Evolutionary conservation across 1,140 invertebrate genomes (phyloP), one percentile per base, ranked within the genome.

Genomic region (Drosophila navojoa): DNA sequence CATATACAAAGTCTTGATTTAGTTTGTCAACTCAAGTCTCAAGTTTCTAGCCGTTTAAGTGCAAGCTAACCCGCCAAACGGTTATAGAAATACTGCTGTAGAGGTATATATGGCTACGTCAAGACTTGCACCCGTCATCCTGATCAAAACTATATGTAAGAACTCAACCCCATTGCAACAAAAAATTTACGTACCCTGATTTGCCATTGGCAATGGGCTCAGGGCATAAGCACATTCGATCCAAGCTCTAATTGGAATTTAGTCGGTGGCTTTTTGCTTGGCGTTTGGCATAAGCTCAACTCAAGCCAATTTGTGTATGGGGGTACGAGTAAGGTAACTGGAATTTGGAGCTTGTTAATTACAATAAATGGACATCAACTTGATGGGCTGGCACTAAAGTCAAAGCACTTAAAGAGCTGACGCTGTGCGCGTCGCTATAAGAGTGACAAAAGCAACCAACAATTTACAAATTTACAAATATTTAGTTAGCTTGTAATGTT

Each of bases 211-310:
- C 6, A 32, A 32, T 32, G 29, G 1, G 6, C 10, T 9, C 7
- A 35, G 32, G 32, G 7, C 10, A 35, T 35, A 11, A 11, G 19
- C 16, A 7, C 7, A 9, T 7, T 16, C 42, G 62, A 77, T 71
- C 76, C 55, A 78, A 7, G 72, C 47, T 68, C 58, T 58, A 52
- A 80, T 81, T 76, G 77, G 79, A 79, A 79, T 79, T 68, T 25
- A 49, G 25, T 55, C 53, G 35, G 60, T 55, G 35, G 55, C n/a
- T 10, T 32, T 44, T 29, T 25, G 22, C 53, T 54, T 49, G 49
- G 40, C 50, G 55, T 55, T 63, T 70, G 59, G 35, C 35, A 38
- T 38, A 52, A 42, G 16, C 55, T 29, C 15, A 32, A 42, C 53
- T 45, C 19, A 55, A 64, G 6, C 3, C 6, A 9, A 32, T 49